These are phyloP conservation scores for Thaleichthys pacificus DNA, from an alignment of 2,797 vertebrate genomes.

Conservation along the genomic window DNA sequence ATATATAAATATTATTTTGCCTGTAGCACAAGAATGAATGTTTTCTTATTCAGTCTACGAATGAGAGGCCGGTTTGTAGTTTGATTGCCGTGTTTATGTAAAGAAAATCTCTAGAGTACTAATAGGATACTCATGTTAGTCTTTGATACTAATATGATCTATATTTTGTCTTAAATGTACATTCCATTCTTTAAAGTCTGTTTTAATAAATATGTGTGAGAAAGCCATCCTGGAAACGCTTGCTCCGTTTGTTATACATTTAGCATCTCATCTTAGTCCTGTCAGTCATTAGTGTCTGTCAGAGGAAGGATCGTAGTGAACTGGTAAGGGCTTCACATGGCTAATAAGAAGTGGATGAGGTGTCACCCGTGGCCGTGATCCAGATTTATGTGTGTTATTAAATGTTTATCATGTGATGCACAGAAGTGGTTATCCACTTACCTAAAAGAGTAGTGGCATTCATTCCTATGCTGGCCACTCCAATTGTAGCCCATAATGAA, in stretches of 20 bases:
- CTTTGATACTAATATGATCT: constrained; percentile 52
- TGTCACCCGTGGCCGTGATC: neutral
- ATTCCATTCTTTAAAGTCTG: constrained; percentile 63
- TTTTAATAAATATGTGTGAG: constrained; percentile 69
- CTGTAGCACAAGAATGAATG: constrained; percentile 54
- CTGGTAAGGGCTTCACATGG: neutral
- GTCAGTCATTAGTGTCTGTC: neutral
- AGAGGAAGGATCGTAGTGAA: neutral
- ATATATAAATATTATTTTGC: constrained; percentile 15
- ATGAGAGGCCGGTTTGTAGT: constrained; percentile 32
- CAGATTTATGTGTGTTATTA: neutral
- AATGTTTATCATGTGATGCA: constrained; percentile 15
- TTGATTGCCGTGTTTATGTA: constrained; percentile 26
- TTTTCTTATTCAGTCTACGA: constrained; percentile 32
- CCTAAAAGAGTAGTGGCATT: neutral
- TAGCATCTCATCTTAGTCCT: neutral
- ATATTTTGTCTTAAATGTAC: constrained; percentile 60
- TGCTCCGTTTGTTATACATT: neutral
- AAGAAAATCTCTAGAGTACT: constrained; percentile 10
- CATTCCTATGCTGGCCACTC: neutral
- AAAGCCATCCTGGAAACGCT: neutral
- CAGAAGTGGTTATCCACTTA: constrained; percentile 15
- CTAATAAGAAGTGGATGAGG: neutral
- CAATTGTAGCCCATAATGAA: constrained; percentile 9
- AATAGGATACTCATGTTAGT: constrained; percentile 33